These are phyloP conservation scores for Nineta flava DNA, from an alignment of 2,888 invertebrate species.

Conservation along the genomic window DNA sequence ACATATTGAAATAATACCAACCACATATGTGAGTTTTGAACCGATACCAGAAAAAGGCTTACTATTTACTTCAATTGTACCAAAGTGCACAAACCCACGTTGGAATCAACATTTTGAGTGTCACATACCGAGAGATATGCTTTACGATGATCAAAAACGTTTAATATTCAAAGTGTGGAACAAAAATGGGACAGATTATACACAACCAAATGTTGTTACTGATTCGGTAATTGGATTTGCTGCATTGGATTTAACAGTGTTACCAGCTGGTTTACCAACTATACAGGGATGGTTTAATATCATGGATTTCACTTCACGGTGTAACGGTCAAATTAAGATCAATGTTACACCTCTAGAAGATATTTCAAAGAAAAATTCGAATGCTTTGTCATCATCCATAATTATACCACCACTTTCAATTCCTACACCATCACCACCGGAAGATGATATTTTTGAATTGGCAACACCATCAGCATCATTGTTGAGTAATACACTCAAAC, in stretches of 20 bases:
- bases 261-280: constrained; percentile 32
- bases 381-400: constrained; percentile 5
- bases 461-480: constrained; percentile 15
- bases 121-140: constrained; percentile 28
- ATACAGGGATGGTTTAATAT: constrained; percentile 48
- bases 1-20: constrained; percentile 33
- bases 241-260: constrained; percentile 37
- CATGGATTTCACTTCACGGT: constrained; percentile 37
- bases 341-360: constrained; percentile 37
- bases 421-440: neutral
- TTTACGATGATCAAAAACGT: constrained; percentile 35
- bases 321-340: constrained; percentile 44
- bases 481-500: constrained; percentile 33
- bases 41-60: constrained; percentile 21
- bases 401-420: neutral
- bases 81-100: constrained; percentile 33
- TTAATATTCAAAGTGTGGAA: constrained; percentile 45
- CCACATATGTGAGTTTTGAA: constrained; percentile 45
- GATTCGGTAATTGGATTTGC: constrained; percentile 44
- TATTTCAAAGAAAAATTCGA: constrained; percentile 8
- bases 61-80: constrained; percentile 32
- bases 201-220: constrained; percentile 33
- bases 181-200: constrained; percentile 29
- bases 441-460: neutral
- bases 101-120: constrained; percentile 39